Conservation (phyloP, 2,113 vertebrate species). For the Glareola pratincola region DNA sequence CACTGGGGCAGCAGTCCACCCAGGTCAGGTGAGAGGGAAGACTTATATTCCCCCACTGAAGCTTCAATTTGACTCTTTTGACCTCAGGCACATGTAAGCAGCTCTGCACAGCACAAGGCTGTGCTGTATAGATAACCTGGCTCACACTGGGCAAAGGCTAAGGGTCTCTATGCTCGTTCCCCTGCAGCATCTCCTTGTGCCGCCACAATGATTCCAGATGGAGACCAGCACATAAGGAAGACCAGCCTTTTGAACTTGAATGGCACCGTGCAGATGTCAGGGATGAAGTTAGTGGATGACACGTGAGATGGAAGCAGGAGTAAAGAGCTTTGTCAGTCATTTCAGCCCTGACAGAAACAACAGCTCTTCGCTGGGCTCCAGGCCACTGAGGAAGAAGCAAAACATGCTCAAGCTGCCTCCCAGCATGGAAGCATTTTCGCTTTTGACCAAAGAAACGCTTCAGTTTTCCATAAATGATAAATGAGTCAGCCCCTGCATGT, state of each 20-base stretch:
- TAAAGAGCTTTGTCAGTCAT: neutral
- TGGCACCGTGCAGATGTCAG: neutral
- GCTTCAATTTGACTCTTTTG: neutral
- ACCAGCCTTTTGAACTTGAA: neutral
- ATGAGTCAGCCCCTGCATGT: neutral
- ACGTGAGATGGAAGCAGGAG: neutral
- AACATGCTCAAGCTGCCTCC: neutral
- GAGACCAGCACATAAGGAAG: fast-evolving
- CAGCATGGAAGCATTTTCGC: neutral
- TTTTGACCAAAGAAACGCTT: neutral
- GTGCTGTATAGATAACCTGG: neutral
- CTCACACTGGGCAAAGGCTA: neutral
- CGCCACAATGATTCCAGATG: neutral
- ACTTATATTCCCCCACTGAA: neutral
- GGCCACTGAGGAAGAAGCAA: neutral
- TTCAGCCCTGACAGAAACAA: neutral
- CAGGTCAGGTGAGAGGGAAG: neutral
- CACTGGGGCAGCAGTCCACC: neutral
- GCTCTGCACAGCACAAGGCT: neutral
- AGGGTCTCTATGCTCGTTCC: fast-evolving
- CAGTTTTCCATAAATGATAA: neutral
- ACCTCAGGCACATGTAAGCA: neutral
- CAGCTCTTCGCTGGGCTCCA: neutral
- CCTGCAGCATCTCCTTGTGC: neutral
- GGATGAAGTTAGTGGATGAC: neutral